Percentiles rank a stretch among this genome's conserved stretches.
These are phyloP conservation scores for Pangasianodon gigas DNA, from an alignment of 2,113 vertebrate genomes.

Conservation along the genomic window DNA sequence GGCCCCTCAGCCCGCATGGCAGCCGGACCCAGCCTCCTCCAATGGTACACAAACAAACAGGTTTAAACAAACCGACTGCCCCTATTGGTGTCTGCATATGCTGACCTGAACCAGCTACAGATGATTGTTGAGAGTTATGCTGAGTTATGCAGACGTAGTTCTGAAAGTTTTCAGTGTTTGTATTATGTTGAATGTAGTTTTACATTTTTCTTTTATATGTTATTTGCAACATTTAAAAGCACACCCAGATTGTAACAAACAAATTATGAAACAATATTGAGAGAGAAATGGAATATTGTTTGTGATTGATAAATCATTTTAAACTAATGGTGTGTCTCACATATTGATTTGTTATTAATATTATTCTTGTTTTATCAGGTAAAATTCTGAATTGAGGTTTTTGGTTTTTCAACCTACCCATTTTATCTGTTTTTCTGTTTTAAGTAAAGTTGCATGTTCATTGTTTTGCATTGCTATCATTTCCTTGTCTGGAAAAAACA, in stretches of 20 bases:
- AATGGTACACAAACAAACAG: constrained; percentile 30
- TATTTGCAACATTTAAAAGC: background rate
- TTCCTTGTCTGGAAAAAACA: background rate
- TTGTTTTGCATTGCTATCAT: background rate
- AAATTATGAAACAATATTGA: background rate
- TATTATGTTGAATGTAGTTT: constrained; percentile 22
- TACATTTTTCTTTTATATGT: background rate
- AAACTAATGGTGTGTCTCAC: background rate
- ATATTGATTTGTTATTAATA: background rate
- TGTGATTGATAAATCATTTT: constrained; percentile 3
- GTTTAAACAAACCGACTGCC: background rate
- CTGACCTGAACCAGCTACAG: background rate
- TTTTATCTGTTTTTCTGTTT: constrained; percentile 26
- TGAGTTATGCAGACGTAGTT: background rate
- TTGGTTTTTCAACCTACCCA: background rate
- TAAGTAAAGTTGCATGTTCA: constrained; percentile 27
- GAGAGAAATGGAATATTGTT: constrained; percentile 25
- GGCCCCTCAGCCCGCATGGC: constrained; percentile 55
- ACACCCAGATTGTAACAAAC: background rate
- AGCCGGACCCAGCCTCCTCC: constrained; percentile 24
- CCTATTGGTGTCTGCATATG: background rate
- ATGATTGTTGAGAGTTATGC: background rate
- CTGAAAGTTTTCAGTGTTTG: background rate
- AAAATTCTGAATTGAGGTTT: background rate
- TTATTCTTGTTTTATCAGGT: background rate